Evolutionary conservation across 2,888 invertebrate species (phyloP).

Genomic region (Eulithis prunata): DNA sequence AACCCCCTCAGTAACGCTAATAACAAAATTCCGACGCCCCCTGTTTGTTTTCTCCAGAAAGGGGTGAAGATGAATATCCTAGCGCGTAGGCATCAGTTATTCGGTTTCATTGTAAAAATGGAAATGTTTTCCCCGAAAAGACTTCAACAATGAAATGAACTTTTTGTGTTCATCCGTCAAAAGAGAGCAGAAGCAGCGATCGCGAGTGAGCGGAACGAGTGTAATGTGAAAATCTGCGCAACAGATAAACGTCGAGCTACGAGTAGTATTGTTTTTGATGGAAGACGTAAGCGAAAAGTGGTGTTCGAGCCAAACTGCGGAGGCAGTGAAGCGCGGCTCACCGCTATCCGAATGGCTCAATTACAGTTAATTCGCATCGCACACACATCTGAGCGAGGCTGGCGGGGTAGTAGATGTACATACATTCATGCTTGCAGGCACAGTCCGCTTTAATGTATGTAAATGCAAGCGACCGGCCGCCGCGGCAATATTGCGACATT

Average conservation of each 20-base stretch:
- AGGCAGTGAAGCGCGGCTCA: conserved; percentile 70
- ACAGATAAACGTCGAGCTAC: conserved; percentile 41
- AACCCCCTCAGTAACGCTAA: conserved; percentile 80
- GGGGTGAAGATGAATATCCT: conserved; percentile 82
- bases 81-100: conserved; percentile 62
- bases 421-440: conserved; percentile 72
- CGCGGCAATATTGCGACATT: conserved; percentile 83
- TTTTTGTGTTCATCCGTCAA: conserved; percentile 32
- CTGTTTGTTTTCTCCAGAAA: conserved; percentile 78
- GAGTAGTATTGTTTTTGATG: conserved; percentile 47
- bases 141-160: conserved; percentile 37
- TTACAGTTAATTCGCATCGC: conserved; percentile 83
- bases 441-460: conserved; percentile 81
- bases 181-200: conserved; percentile 31
- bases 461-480: conserved; percentile 82
- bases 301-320: conserved; percentile 56
- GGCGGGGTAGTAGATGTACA: conserved; percentile 23
- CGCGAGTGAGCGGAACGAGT: conserved; percentile 21
- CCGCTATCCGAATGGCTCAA: conserved; percentile 82
- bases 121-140: conserved; percentile 38
- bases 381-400: conserved; percentile 73
- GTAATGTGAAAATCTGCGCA: conserved; percentile 31
- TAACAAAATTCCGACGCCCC: conserved; percentile 82
- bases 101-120: conserved; percentile 54
- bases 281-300: conserved; percentile 44